Conservation (phyloP, 2,888 invertebrate genomes). For the Pristionchus arcanus region DNA sequence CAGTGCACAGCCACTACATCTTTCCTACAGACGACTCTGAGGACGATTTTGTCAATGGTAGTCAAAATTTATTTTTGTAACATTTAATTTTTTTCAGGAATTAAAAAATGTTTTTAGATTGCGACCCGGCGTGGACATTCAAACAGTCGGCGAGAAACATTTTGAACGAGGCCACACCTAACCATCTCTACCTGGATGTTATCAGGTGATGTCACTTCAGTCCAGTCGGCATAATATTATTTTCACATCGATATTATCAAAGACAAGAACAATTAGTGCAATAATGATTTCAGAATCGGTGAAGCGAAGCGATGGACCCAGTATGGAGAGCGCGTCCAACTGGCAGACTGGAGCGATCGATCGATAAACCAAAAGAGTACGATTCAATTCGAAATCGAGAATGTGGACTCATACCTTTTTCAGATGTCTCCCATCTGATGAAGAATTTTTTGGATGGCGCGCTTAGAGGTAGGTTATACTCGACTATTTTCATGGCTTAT, state of each 20-base stretch:
- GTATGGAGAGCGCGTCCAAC: neutral
- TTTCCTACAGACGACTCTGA: conserved; percentile 39
- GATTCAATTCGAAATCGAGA: neutral
- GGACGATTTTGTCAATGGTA: conserved; percentile 44
- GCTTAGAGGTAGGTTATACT: neutral
- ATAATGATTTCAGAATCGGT: neutral
- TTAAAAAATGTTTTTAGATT: neutral
- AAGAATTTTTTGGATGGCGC: neutral
- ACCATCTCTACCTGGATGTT: conserved; percentile 33
- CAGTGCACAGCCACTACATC: conserved; percentile 40
- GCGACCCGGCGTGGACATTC: conserved; percentile 36
- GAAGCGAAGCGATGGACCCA: neutral
- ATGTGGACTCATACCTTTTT: neutral
- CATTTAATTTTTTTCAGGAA: neutral
- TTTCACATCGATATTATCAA: too few relatives aligned
- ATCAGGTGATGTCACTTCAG: neutral
- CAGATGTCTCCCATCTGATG: neutral
- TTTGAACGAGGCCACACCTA: neutral
- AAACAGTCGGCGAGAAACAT: conserved; percentile 32
- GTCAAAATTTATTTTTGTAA: too few relatives aligned
- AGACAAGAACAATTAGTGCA: neutral
- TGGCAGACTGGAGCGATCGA: conserved; percentile 32
- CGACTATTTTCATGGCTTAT: neutral
- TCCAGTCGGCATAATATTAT: too few relatives aligned
- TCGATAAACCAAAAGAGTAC: conserved; percentile 29